These are phyloP conservation scores for Caenorhabditis sp. DNA, from an alignment of 2,888 invertebrate genomes.

Conservation along the genomic window DNA sequence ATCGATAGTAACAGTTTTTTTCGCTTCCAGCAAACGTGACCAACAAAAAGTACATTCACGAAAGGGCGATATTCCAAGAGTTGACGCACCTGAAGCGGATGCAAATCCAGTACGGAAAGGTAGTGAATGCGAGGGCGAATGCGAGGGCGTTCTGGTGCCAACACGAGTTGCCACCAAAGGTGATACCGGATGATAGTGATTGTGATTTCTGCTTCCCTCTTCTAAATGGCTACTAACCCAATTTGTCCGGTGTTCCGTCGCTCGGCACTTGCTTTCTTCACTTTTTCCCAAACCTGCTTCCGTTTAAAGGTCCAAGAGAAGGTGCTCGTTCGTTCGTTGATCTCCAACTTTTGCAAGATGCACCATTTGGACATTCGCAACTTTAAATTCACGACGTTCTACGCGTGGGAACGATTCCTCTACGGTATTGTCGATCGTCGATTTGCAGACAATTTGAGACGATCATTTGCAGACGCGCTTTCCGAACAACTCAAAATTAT, in stretches of 20 bases:
- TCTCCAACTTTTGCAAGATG: conserved; percentile 77
- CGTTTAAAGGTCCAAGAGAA: conserved; percentile 73
- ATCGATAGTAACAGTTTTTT: too few species aligned
- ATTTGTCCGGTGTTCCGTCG: too few species aligned
- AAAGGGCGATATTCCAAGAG: conserved; percentile 84
- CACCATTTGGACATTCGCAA: conserved; percentile 72
- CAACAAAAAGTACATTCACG: conserved; percentile 70
- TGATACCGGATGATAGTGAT: conserved; percentile 6
- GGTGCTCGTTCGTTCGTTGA: conserved; percentile 75
- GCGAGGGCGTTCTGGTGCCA: conserved; percentile 13
- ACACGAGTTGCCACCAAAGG: not conserved
- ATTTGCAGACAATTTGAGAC: not conserved
- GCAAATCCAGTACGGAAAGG: conserved; percentile 88
- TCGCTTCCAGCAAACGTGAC: conserved; percentile 15
- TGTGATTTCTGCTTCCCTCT: too few species aligned
- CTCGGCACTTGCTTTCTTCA: too few species aligned
- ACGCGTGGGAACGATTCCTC: conserved; percentile 78
- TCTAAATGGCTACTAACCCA: too few species aligned
- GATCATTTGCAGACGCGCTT: conserved; percentile 68
- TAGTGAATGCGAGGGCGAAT: conserved; percentile 34
- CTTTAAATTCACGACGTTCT: conserved; percentile 75
- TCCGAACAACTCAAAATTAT: conserved; percentile 77
- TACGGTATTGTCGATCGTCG: conserved; percentile 76
- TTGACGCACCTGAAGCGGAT: conserved; percentile 91
- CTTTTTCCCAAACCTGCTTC: not conserved